These are phyloP conservation scores for Yponomeuta malinellus DNA, from an alignment of 2,888 invertebrate species.

Conservation along the genomic window DNA sequence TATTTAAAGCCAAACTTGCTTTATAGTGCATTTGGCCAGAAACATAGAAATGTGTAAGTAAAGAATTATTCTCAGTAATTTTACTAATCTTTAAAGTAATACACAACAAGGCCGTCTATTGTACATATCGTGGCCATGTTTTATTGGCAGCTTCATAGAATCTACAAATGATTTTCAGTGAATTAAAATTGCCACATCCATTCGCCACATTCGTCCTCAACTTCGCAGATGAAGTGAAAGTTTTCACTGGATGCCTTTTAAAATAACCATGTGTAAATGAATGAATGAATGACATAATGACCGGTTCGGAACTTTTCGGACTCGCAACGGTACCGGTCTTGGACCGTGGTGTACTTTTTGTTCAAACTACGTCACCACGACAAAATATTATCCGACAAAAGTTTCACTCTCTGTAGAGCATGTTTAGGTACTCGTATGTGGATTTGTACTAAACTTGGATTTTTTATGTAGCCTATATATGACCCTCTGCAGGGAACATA, in stretches of 20 bases:
- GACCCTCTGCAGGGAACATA: too few relatives aligned
- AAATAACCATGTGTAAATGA: slow-evolving; percentile 10
- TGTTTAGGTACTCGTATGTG: too few relatives aligned
- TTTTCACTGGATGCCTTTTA: slow-evolving; percentile 1
- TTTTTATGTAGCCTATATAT: too few relatives aligned
- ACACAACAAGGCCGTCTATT: too few relatives aligned
- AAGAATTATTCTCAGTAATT: too few relatives aligned
- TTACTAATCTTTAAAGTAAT: too few relatives aligned
- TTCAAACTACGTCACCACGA: background rate
- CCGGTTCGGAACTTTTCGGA: slow-evolving; percentile 8
- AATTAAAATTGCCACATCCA: background rate
- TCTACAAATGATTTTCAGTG: background rate
- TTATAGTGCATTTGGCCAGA: too few relatives aligned
- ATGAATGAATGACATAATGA: slow-evolving; percentile 15
- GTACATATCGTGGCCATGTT: too few relatives aligned
- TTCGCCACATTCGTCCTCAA: background rate
- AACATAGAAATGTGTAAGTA: too few relatives aligned
- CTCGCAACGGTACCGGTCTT: slow-evolving; percentile 2
- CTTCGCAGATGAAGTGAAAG: slow-evolving; percentile 12
- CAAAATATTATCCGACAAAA: background rate
- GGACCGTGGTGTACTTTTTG: background rate
- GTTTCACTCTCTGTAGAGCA: too few relatives aligned
- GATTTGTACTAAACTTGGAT: too few relatives aligned
- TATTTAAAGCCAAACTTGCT: too few relatives aligned
- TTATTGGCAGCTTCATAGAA: background rate